These are phyloP conservation scores for Scomberomorus guttatus DNA, from an alignment of 2,797 vertebrate species.

Conservation along the genomic window DNA sequence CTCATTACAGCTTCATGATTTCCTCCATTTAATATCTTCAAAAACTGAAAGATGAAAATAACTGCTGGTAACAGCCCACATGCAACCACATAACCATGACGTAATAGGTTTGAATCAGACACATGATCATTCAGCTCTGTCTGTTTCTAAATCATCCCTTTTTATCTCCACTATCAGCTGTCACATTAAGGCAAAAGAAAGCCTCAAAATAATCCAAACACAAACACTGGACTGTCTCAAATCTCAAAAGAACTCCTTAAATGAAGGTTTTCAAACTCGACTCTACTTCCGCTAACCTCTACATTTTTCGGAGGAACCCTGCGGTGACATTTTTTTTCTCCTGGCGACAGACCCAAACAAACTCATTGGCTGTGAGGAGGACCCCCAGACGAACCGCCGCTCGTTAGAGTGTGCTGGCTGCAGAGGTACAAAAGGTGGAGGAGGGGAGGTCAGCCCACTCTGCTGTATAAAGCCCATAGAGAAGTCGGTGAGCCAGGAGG, in stretches of 20 bases:
- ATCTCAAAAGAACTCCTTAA: constrained; percentile 13
- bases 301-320: constrained; percentile 31
- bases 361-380: constrained; percentile 47
- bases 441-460: constrained; percentile 66
- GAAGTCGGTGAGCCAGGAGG: constrained; percentile 67
- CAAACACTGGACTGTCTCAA: constrained; percentile 20
- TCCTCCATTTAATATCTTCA: background rate
- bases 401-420: constrained; percentile 62
- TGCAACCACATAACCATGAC: background rate
- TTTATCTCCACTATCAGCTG: background rate
- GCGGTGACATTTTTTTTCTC: constrained; percentile 30
- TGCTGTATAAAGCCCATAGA: constrained; percentile 61
- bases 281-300: background rate
- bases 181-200: background rate
- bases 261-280: constrained; percentile 10
- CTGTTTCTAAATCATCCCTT: background rate
- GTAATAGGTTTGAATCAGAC: background rate
- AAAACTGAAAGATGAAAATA: background rate
- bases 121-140: background rate
- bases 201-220: background rate
- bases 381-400: constrained; percentile 34
- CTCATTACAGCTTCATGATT: background rate
- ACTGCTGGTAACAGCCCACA: background rate
- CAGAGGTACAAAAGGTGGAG: constrained; percentile 64
- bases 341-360: constrained; percentile 37